Percentiles rank a stretch among this genome's conserved stretches.
These are phyloP conservation scores for Elegia similella DNA, from an alignment of 2,888 invertebrate species.

Conservation along the genomic window DNA sequence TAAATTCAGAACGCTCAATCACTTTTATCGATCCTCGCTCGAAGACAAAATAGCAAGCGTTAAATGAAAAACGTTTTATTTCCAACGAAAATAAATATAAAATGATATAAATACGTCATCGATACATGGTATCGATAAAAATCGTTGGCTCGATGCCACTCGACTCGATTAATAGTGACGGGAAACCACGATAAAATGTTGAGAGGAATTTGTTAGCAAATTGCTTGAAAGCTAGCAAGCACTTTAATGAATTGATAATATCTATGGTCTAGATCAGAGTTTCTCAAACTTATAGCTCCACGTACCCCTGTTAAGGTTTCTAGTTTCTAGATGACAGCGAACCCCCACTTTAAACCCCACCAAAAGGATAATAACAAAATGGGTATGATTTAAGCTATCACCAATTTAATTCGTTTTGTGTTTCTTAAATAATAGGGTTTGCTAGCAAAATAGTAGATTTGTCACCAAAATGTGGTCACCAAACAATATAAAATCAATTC, in stretches of 20 bases:
- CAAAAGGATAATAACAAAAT: too few species aligned
- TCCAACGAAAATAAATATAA: slow-evolving; percentile 21
- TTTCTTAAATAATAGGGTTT: too few species aligned
- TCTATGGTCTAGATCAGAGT: too few species aligned
- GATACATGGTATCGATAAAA: slow-evolving; percentile 22
- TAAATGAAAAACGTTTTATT: slow-evolving; percentile 23
- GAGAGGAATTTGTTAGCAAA: background rate
- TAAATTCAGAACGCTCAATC: slow-evolving; percentile 12
- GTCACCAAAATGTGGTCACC: too few species aligned
- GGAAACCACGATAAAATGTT: background rate
- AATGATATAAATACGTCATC: slow-evolving; percentile 26
- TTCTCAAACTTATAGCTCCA: too few species aligned
- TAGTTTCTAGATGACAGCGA: too few species aligned
- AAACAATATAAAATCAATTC: too few species aligned
- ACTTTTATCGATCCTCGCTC: slow-evolving; percentile 23
- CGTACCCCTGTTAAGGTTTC: too few species aligned
- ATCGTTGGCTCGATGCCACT: slow-evolving; percentile 24
- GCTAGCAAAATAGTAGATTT: too few species aligned
- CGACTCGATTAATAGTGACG: slow-evolving; percentile 30
- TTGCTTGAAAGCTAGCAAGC: background rate
- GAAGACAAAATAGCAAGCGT: slow-evolving; percentile 2
- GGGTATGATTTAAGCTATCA: too few species aligned
- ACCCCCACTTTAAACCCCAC: too few species aligned
- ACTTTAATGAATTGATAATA: background rate
- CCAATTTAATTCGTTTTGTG: too few species aligned